phyloP scores from a whole-genome alignment of 1,140 invertebrate genomes.

The Bombyx mori region DNA sequence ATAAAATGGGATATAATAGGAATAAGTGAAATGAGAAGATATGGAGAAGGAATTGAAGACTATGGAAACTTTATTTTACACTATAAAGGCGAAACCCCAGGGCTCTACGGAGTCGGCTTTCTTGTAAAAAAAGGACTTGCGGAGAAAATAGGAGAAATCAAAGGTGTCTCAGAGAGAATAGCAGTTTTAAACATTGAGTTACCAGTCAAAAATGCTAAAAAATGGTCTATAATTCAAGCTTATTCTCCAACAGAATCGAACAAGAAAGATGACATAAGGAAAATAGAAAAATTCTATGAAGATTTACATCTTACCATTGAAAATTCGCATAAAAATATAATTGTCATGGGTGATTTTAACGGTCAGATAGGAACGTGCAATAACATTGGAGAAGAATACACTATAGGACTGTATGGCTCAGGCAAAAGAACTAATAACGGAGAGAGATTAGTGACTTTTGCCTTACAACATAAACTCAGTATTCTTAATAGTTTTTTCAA shows the following conservation, averaged over 20 bases:
- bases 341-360: constrained; percentile 18
- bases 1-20: constrained; percentile 8
- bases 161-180: constrained; percentile 10
- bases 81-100: constrained; percentile 7
- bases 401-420: constrained; percentile 11
- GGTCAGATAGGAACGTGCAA: constrained; percentile 8
- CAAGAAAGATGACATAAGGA: constrained; percentile 2
- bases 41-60: constrained; percentile 11
- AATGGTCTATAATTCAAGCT: constrained; percentile 12
- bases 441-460: constrained; percentile 7
- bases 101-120: constrained; percentile 13
- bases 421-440: constrained; percentile 17
- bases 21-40: constrained; percentile 6
- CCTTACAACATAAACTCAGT: constrained; percentile 13
- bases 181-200: constrained; percentile 12
- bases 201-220: neutral
- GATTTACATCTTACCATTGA: constrained; percentile 3
- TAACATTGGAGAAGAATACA: constrained; percentile 10
- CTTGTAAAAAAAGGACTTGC: constrained; percentile 8
- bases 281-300: constrained; percentile 11
- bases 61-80: constrained; percentile 1
- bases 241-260: constrained; percentile 13
- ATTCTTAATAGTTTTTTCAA: constrained; percentile 15
- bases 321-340: constrained; percentile 9
- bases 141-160: constrained; percentile 10